These are phyloP conservation scores for Panagrolaimus sp. DNA, from an alignment of 1,140 invertebrate genomes.

Conservation along the genomic window DNA sequence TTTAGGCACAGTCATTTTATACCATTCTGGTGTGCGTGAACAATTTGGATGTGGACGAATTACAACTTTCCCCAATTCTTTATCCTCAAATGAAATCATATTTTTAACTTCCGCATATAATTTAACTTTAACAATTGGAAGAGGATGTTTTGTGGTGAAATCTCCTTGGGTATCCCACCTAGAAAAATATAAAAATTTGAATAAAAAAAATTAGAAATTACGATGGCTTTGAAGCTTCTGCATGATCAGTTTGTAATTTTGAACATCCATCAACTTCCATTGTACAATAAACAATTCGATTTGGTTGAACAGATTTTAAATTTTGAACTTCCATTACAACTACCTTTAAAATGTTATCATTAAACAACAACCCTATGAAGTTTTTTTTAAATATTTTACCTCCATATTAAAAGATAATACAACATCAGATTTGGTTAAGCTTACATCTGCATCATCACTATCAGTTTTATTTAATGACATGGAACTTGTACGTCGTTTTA, in stretches of 20 bases:
- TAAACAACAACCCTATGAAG: not conserved
- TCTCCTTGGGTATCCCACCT: conserved; percentile 76
- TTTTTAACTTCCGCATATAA: conserved; percentile 85
- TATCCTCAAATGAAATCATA: conserved; percentile 94
- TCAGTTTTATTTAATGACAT: conserved; percentile 57
- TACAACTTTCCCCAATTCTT: conserved; percentile 63
- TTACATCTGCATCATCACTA: conserved; percentile 56
- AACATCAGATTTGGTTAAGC: conserved; percentile 56
- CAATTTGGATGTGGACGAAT: conserved; percentile 62
- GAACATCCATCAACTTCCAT: conserved; percentile 97
- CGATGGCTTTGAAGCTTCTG: conserved; percentile 88
- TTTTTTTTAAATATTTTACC: conserved; percentile 30
- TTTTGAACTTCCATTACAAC: conserved; percentile 98
- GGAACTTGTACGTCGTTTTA: conserved; percentile 56
- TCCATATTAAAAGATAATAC: conserved; percentile 58
- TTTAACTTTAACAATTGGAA: conserved; percentile 89
- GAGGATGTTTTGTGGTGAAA: conserved; percentile 90
- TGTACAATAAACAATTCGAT: conserved; percentile 97
- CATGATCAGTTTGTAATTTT: conserved; percentile 97
- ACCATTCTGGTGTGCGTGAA: conserved; percentile 77
- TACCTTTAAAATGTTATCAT: conserved; percentile 65
- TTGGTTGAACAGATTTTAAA: conserved; percentile 87
- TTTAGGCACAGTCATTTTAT: conserved; percentile 89
- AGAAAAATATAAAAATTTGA: conserved; percentile 24
- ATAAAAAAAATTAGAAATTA: conserved; percentile 20